A percentile compares a stretch with the other conserved stretches of the same genome.
phyloP scores from a whole-genome alignment of 2,113 vertebrate species.

The Sinocyclocheilus grahami region DNA sequence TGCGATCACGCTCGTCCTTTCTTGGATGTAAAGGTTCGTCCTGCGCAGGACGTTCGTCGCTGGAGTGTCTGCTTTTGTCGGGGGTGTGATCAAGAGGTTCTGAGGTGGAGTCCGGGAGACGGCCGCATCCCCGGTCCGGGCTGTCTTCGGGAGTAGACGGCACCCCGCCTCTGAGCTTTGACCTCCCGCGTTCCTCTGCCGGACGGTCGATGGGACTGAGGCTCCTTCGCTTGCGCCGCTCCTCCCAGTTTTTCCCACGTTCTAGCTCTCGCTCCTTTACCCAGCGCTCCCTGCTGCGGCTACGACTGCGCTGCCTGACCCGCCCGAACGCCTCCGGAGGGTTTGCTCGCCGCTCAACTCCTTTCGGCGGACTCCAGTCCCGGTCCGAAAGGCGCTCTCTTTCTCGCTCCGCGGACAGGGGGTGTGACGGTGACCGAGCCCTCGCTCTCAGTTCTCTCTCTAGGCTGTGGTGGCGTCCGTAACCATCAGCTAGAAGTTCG shows the following conservation, averaged over 20 bases:
- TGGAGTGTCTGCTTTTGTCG: slow-evolving; percentile 65
- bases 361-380: slow-evolving; percentile 89
- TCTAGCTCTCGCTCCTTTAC: slow-evolving; percentile 76
- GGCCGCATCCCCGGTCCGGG: slow-evolving; percentile 84
- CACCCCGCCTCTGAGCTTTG: slow-evolving; percentile 74
- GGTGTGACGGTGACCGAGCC: slow-evolving; percentile 86
- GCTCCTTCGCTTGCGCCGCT: slow-evolving; percentile 85
- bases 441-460: slow-evolving; percentile 88
- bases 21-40: slow-evolving; percentile 64
- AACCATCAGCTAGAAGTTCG: slow-evolving; percentile 85
- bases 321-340: slow-evolving; percentile 81
- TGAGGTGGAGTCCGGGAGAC: slow-evolving; percentile 79
- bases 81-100: slow-evolving; percentile 83
- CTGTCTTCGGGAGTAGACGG: slow-evolving; percentile 81
- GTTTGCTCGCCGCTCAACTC: slow-evolving; percentile 80
- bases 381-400: slow-evolving; percentile 82
- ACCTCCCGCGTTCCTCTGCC: slow-evolving; percentile 79
- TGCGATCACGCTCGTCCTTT: slow-evolving; percentile 80
- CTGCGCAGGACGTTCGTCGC: slow-evolving; percentile 26
- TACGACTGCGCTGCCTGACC: slow-evolving; percentile 72
- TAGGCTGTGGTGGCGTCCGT: slow-evolving; percentile 84
- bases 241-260: slow-evolving; percentile 79
- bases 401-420: slow-evolving; percentile 82
- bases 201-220: slow-evolving; percentile 79
- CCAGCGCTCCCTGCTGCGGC: slow-evolving; percentile 90